Evolutionary conservation across 1,140 invertebrate genomes (phyloP), one percentile per base, ranked within the genome.

Genomic region (Leptinotarsa texana): DNA sequence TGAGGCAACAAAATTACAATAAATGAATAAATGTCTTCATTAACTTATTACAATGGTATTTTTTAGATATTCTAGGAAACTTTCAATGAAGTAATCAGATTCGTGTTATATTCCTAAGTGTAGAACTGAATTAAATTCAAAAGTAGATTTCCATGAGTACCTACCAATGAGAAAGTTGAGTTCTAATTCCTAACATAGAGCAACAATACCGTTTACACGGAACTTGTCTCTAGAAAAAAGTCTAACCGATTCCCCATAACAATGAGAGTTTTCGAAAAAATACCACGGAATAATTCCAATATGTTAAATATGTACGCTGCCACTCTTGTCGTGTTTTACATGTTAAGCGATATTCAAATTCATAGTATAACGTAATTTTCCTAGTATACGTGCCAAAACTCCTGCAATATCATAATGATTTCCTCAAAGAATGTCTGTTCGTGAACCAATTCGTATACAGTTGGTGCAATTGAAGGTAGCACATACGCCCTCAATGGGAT

Each of bases 311-410:
- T 66, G 63, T 33, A 66, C 21, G 22, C 63, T 24, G 24, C 13
- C 22, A 13, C 63, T 66, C 3, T 66, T 6, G 22, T 66, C 63
- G 63, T 66, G 63, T 18, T 17, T 21, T 66, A 66, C 63, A 66
- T 66, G 22, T 66, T 66, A 24, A 66, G 17, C 27, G 22, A 33
- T 66, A 66, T 33, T 22, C 51, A 57, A 57, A 57, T 57, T 33
- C 2, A 33, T 33, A 66, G 27, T 66, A 66, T 15, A 66, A 24
- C 21, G 27, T 33, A 66, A 66, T 66, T 33, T 66, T 66, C 63
- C 63, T 66, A 33, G 63, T 66, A 21, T 66, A 22, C 27, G 63
- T 66, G 63, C 63, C 22, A 66, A 66, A 66, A 33, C 21, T 22
- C 27, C 63, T 21, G 27, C 27, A 21, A 17, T 24, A 66, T n/a